Evolutionary conservation across 1,140 invertebrate genomes (phyloP), one percentile per base, ranked within the genome.

Genomic region (Musca vetustissima): DNA sequence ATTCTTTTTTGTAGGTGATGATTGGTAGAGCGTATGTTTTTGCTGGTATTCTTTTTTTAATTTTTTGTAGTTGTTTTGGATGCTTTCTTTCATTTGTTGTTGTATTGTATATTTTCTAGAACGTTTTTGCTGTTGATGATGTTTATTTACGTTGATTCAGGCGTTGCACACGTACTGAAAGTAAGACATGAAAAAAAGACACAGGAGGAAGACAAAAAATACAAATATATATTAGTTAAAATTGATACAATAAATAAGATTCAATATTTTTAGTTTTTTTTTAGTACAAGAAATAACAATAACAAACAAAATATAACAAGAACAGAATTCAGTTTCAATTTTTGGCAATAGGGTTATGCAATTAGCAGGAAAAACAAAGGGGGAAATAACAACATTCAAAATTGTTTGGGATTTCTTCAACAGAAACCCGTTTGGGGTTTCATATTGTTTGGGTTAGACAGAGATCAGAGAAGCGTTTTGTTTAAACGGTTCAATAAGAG

Each of bases 131-230:
- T 28, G n/a, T n/a, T n/a, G n/a, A n/a, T 24, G 64, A 52, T 32
- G 53, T 81, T 81, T 82, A 82, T 82, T 83, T 83, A 80, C 81
- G 80, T 76, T 83, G 79, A 73, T 77, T 83, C 55, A 83, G 79
- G 73, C 81, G 81, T 68, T 81, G 80, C 72, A 80, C 78, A 74
- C 81, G 81, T 81, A 83, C 81, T 83, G 81, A 13, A 83, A 80
- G 73, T 69, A n/a, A 77, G 72, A 76, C 17, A 68, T 55, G 59
- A 61, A 73, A 67, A 75, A 24, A 75, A 28, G 73, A 57, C 47
- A 72, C 19, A 74, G 70, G 74, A 21, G 43, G 25, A 67, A 67
- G n/a, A n/a, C n/a, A n/a, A 66, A 66, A 74, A 71, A 61, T 68
- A 68, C 64, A 67, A 50, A 68, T 59, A 76, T 64, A 69, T 22